Percentiles rank a stretch among this genome's conserved stretches.
These are phyloP conservation scores for Mimumesa dahlbomi DNA, from an alignment of 2,888 invertebrate genomes.

Conservation along the genomic window DNA sequence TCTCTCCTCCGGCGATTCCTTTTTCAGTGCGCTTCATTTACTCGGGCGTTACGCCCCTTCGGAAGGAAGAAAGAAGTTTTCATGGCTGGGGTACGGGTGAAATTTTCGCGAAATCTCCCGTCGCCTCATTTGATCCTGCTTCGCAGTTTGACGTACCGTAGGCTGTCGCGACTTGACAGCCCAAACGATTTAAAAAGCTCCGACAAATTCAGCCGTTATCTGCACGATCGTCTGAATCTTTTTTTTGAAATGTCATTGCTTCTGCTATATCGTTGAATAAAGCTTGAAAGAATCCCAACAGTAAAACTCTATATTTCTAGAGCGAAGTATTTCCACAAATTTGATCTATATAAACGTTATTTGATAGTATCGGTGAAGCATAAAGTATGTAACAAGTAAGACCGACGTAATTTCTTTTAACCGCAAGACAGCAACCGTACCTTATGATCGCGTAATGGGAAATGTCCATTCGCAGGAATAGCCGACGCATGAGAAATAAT, in stretches of 20 bases:
- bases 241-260: conserved; percentile 14
- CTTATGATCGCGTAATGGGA: conserved; percentile 41
- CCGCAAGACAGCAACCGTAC: conserved; percentile 24
- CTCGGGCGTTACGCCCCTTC: conserved; percentile 56
- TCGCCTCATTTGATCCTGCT: conserved; percentile 75
- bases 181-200: conserved; percentile 57
- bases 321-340: no score
- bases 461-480: conserved; percentile 32
- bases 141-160: conserved; percentile 54
- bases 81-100: conserved; percentile 46
- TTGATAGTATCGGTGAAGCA: no score
- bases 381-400: no score
- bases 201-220: conserved; percentile 55
- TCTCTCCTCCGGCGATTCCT: conserved; percentile 54
- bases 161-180: conserved; percentile 46
- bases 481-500: conserved; percentile 57
- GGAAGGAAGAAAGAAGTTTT: conserved; percentile 44
- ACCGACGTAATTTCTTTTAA: conserved; percentile 15
- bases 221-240: conserved; percentile 30
- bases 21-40: conserved; percentile 69
- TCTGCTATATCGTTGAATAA: background rate
- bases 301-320: no score
- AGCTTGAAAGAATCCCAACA: no score
- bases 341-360: no score
- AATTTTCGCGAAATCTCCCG: conserved; percentile 70